These are phyloP conservation scores for Meloidogyne floridensis DNA, from an alignment of 1,140 invertebrate species.

Conservation along the genomic window DNA sequence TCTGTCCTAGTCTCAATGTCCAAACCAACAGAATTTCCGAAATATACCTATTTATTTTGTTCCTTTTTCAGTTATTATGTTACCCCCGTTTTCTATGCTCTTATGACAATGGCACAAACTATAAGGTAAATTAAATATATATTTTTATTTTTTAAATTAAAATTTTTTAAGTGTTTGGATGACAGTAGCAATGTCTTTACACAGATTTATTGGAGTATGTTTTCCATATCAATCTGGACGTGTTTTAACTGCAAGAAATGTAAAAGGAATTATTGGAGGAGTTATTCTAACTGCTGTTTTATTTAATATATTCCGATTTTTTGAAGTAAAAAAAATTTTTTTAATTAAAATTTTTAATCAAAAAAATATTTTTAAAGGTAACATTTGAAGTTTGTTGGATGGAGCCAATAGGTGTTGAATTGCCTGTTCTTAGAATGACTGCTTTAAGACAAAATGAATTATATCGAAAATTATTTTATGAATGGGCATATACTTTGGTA, in stretches of 20 bases:
- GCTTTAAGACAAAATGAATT: constrained; percentile 42
- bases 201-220: constrained; percentile 53
- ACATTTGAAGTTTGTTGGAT: constrained; percentile 49
- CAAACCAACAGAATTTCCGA: too few relatives aligned
- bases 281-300: constrained; percentile 44
- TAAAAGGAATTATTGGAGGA: constrained; percentile 39
- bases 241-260: constrained; percentile 40
- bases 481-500: constrained; percentile 53
- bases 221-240: constrained; percentile 48
- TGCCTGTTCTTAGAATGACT: constrained; percentile 50
- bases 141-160: background rate
- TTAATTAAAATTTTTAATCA: background rate
- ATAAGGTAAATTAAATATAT: constrained; percentile 30
- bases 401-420: constrained; percentile 51
- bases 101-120: constrained; percentile 59
- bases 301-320: constrained; percentile 53
- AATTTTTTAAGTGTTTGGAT: constrained; percentile 53
- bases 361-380: background rate
- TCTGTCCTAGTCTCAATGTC: too few relatives aligned
- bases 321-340: constrained; percentile 46
- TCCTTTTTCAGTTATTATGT: constrained; percentile 44
- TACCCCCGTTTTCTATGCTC: constrained; percentile 43
- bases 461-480: constrained; percentile 53
- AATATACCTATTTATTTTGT: too few relatives aligned
- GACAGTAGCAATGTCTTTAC: constrained; percentile 47